Conservation (phyloP, 2,113 vertebrate genomes). For the Nettapus auritus region DNA sequence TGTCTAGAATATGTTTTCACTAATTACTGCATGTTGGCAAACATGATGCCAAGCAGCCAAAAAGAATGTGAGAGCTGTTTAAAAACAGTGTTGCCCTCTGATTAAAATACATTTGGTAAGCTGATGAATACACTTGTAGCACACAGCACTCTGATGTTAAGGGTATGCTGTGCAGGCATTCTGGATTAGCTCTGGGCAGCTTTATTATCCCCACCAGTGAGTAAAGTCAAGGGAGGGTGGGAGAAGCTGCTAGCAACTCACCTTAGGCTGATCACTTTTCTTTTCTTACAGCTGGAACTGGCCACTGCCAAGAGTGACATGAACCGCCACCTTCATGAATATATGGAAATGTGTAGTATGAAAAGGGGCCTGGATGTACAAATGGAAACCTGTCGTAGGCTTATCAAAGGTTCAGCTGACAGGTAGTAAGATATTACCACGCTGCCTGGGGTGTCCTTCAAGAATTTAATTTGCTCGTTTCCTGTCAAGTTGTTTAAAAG, state of each 20-base stretch:
- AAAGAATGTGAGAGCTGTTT: not conserved
- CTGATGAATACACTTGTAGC: rapidly evolving
- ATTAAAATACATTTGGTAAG: not conserved
- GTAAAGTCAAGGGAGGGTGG: rapidly evolving
- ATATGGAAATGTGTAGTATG: constrained; percentile 97
- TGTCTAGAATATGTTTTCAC: not conserved
- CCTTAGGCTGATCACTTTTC: not conserved
- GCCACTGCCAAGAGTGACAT: constrained; percentile 94
- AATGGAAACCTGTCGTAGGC: constrained; percentile 86
- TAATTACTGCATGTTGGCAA: not conserved
- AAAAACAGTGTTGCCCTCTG: not conserved
- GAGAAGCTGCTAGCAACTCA: not conserved
- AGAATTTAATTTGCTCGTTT: not conserved
- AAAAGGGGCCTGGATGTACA: constrained; percentile 93
- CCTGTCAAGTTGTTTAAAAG: not conserved
- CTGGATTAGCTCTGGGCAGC: not conserved
- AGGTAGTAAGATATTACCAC: constrained; percentile 57
- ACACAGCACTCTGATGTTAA: not conserved
- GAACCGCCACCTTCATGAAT: constrained; percentile 92
- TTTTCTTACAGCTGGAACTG: constrained; percentile 82
- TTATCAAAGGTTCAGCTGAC: constrained; percentile 91
- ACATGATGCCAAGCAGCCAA: not conserved
- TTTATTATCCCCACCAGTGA: not conserved
- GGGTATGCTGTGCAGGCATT: rapidly evolving
- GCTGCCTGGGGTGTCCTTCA: not conserved